Conservation (phyloP, 2,888 invertebrate species). For the Alsophila aescularia region DNA sequence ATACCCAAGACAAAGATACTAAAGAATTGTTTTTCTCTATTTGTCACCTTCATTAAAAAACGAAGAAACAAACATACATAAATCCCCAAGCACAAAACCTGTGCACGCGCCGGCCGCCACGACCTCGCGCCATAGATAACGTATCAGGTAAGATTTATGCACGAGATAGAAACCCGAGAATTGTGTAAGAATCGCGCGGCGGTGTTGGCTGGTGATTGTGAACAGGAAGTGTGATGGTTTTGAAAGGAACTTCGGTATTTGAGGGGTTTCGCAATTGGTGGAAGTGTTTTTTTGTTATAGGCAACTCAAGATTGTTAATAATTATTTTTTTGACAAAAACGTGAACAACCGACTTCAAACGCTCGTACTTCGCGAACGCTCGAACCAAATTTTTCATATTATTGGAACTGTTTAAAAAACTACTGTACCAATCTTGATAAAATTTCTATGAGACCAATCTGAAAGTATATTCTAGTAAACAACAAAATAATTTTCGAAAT, state of each 20-base stretch:
- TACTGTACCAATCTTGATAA: no score
- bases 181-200: conserved; percentile 10
- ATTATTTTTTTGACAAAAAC: no score
- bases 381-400: no score
- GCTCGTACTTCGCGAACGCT: no score
- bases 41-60: no score
- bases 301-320: no score
- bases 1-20: no score
- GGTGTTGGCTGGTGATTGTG: not conserved
- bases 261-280: not conserved
- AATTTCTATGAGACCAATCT: no score
- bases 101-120: conserved; percentile 15
- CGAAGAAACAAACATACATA: not conserved
- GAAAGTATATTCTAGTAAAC: no score
- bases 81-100: not conserved
- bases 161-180: conserved; percentile 10
- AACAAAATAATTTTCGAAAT: no score
- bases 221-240: conserved; percentile 9
- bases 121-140: conserved; percentile 20
- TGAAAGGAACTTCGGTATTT: conserved; percentile 1
- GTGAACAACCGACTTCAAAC: no score
- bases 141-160: conserved; percentile 14
- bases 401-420: no score
- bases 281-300: not conserved
- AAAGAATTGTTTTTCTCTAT: not conserved